Percentiles rank a stretch among this genome's conserved stretches.
These are phyloP conservation scores for Sinocyclocheilus rhinocerous DNA, from an alignment of 2,113 vertebrate species.

Conservation along the genomic window DNA sequence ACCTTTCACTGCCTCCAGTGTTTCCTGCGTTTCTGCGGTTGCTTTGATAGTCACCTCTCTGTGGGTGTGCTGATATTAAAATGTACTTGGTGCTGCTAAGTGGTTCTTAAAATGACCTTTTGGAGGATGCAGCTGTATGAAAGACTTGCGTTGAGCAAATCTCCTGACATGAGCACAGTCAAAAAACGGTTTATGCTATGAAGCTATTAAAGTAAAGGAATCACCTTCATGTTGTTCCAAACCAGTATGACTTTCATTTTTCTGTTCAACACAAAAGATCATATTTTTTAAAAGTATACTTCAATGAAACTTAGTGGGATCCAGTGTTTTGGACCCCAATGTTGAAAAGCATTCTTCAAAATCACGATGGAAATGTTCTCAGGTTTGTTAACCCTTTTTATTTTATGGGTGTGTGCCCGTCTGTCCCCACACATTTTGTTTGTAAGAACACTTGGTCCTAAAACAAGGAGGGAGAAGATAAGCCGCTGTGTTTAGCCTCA, in stretches of 20 bases:
- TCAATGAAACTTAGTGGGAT: not conserved
- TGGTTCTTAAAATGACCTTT: slow-evolving; percentile 24
- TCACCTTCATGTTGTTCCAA: not conserved
- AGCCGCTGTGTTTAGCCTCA: not conserved
- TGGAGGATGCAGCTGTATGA: not conserved
- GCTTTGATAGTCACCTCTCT: slow-evolving; percentile 23
- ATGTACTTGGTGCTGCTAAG: not conserved
- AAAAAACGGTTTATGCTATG: not conserved
- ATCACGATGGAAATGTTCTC: not conserved
- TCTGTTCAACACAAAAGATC: not conserved
- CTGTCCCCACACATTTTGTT: not conserved
- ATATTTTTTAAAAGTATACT: not conserved
- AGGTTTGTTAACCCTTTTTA: not conserved
- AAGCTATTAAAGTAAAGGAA: not conserved
- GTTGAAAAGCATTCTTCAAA: not conserved
- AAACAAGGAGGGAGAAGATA: slow-evolving; percentile 5
- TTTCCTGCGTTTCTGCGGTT: slow-evolving; percentile 30
- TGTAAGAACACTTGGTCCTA: not conserved
- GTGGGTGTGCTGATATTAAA: slow-evolving; percentile 26
- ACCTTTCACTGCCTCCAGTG: slow-evolving; percentile 31
- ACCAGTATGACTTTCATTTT: not conserved
- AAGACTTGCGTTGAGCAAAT: slow-evolving; percentile 5
- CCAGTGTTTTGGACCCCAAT: not conserved
- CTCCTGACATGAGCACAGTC: not conserved
- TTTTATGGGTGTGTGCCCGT: not conserved